phyloP scores from a whole-genome alignment of 2,797 vertebrate genomes.

The Hydrolagus colliei region DNA sequence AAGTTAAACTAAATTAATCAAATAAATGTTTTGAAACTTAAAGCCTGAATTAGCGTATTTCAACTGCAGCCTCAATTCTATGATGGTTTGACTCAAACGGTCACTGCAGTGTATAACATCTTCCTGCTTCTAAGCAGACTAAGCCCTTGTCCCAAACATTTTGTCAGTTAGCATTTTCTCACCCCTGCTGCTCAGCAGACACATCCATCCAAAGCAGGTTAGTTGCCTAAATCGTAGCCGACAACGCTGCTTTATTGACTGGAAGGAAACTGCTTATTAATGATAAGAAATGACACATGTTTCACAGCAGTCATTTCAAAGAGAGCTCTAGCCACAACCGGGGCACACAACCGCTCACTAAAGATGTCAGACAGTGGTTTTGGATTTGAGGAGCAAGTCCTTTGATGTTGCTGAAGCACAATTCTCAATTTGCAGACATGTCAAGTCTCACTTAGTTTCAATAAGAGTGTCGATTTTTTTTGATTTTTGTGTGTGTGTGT shows the following conservation, averaged over 20 bases:
- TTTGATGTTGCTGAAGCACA: slow-evolving; percentile 3
- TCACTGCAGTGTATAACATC: background rate
- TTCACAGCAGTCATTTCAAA: background rate
- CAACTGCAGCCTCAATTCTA: background rate
- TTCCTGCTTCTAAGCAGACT: background rate
- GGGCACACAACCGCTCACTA: background rate
- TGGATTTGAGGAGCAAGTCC: background rate
- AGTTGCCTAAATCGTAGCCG: background rate
- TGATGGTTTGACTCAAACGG: background rate
- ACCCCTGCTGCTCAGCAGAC: background rate
- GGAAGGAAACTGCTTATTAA: slow-evolving; percentile 12
- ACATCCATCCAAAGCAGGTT: background rate
- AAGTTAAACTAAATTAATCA: background rate
- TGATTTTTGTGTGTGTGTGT: no score
- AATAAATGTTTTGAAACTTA: background rate
- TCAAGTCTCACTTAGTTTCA: slow-evolving; percentile 13
- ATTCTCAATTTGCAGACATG: background rate
- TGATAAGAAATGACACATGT: slow-evolving; percentile 14
- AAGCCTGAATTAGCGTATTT: background rate
- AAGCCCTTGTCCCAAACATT: background rate
- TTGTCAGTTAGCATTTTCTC: background rate
- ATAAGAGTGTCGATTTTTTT: background rate
- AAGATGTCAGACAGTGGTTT: background rate
- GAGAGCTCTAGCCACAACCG: background rate
- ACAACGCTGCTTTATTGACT: background rate